phyloP scores from a whole-genome alignment of 2,113 vertebrate genomes.

The Astatoreochromis straeleni region DNA sequence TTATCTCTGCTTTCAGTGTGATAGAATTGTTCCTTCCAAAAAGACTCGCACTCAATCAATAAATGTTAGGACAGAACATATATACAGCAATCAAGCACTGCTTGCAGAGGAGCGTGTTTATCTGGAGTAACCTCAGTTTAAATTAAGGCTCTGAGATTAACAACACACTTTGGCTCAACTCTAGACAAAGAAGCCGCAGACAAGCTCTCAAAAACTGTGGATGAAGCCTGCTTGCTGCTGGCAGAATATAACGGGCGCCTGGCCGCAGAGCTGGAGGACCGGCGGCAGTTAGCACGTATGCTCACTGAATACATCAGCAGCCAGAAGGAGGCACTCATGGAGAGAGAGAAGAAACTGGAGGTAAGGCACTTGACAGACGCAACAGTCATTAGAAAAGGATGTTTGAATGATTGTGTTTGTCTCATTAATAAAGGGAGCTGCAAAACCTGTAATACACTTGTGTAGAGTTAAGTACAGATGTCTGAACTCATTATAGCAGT shows the following conservation, averaged over 20 bases:
- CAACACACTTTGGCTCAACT: neutral
- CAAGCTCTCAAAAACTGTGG: conserved; percentile 93
- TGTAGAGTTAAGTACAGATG: neutral
- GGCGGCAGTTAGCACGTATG: conserved; percentile 94
- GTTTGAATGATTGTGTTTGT: neutral
- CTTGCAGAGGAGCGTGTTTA: neutral
- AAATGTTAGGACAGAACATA: neutral
- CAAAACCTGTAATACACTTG: fast-evolving
- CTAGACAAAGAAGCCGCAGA: conserved; percentile 95
- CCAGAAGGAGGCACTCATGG: conserved; percentile 88
- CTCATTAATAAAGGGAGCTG: neutral
- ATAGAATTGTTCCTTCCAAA: neutral
- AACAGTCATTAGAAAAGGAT: neutral
- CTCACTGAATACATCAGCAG: conserved; percentile 92
- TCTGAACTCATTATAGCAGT: neutral
- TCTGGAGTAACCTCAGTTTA: neutral
- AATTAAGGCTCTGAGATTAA: neutral
- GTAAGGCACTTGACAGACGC: conserved; percentile 53
- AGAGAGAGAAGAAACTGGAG: conserved; percentile 96
- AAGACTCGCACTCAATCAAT: fast-evolving
- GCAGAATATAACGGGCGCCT: conserved; percentile 96
- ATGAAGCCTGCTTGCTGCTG: conserved; percentile 93
- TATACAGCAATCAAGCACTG: neutral
- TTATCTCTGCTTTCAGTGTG: neutral
- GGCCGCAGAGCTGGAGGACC: conserved; percentile 94